Conservation (phyloP, 2,888 invertebrate species). For the Pollenia angustigena region DNA sequence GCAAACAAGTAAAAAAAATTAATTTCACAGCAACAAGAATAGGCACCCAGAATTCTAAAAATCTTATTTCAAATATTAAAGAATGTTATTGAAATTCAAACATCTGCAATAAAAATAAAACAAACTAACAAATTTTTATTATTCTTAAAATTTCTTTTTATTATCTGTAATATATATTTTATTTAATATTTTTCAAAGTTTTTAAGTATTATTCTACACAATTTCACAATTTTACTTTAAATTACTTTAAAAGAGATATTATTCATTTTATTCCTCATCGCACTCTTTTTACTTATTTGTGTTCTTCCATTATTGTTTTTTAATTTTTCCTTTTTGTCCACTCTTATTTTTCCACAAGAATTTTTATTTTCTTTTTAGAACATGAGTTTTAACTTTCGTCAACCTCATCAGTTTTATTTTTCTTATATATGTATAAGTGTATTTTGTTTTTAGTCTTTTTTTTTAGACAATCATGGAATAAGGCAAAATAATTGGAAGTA, state of each 20-base stretch:
- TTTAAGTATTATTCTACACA: slow-evolving; percentile 54
- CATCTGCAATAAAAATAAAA: too few relatives aligned
- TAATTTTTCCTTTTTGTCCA: not conserved
- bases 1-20: too few relatives aligned
- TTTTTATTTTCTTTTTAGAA: slow-evolving; percentile 31
- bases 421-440: slow-evolving; percentile 17
- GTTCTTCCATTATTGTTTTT: slow-evolving; percentile 32
- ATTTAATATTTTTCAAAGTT: not conserved
- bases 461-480: not conserved
- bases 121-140: not conserved
- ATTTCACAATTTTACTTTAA: slow-evolving; percentile 54
- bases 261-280: slow-evolving; percentile 36
- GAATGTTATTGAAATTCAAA: too few relatives aligned
- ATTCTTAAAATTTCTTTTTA: slow-evolving; percentile 11
- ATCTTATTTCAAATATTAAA: too few relatives aligned
- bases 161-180: not conserved
- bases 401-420: slow-evolving; percentile 67
- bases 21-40: too few relatives aligned
- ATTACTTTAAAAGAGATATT: slow-evolving; percentile 47
- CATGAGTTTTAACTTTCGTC: slow-evolving; percentile 65
- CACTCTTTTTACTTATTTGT: not conserved
- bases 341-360: slow-evolving; percentile 20
- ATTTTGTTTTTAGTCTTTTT: slow-evolving; percentile 18
- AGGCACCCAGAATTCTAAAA: too few relatives aligned
- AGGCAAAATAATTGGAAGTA: too few relatives aligned